Conservation (phyloP, 1,140 invertebrate genomes). For the Drosophila grimshawi region DNA sequence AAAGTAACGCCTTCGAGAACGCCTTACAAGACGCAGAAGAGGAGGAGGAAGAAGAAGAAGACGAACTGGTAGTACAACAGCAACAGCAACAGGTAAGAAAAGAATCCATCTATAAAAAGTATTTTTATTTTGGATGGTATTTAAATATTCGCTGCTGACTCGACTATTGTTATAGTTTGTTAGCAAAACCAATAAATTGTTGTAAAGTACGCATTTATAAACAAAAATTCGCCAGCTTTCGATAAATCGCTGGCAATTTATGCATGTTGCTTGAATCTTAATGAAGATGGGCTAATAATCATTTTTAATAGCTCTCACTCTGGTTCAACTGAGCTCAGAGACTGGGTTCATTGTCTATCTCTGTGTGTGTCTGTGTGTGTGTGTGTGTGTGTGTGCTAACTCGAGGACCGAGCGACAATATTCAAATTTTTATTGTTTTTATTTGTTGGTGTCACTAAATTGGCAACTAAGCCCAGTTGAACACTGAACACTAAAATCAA, state of each 20-base stretch:
- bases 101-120: background rate
- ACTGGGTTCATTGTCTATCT: background rate
- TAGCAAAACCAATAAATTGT: conserved; percentile 66
- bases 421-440: conserved; percentile 76
- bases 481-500: conserved; percentile 49
- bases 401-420: conserved; percentile 54
- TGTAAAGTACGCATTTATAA: conserved; percentile 69
- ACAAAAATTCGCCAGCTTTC: conserved; percentile 45
- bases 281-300: conserved; percentile 76
- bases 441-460: conserved; percentile 75
- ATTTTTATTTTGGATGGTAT: background rate
- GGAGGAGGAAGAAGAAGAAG: no score
- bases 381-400: conserved; percentile 16
- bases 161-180: conserved; percentile 39
- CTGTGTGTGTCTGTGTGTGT: background rate
- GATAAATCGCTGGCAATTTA: conserved; percentile 60
- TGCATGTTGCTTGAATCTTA: conserved; percentile 66
- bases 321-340: conserved; percentile 41
- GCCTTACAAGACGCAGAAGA: conserved; percentile 20
- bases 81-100: conserved; percentile 45
- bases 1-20: conserved; percentile 58
- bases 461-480: conserved; percentile 69
- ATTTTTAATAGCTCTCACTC: conserved; percentile 77
- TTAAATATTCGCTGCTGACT: conserved; percentile 19
- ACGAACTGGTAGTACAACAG: conserved; percentile 9